Evolutionary conservation across 1,140 invertebrate species (phyloP), one percentile per base, ranked within the genome.

Genomic region (Uloborus diversus): DNA sequence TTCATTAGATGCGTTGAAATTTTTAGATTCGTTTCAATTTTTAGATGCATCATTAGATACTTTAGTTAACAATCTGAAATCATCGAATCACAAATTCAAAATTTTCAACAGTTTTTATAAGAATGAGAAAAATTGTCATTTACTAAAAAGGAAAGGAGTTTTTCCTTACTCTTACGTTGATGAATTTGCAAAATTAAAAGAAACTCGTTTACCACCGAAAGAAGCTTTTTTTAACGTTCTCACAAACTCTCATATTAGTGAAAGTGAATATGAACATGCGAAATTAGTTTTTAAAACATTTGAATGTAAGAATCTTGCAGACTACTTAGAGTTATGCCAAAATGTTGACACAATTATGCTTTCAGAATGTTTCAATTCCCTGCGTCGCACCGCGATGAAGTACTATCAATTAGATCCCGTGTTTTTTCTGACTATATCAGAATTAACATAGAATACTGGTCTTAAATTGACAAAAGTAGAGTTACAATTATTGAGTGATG

Each of bases 221-320:
- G n/a, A n/a, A n/a, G n/a, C n/a, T n/a, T n/a, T n/a, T n/a, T n/a
- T n/a, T n/a, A n/a, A n/a, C n/a, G n/a, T n/a, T n/a, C n/a, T n/a
- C n/a, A n/a, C 37, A 11, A 49, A n/a, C 49, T 32, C 0, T 13
- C 20, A 11, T 17, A 57, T 27, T 17, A 14, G 9, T 28, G 51
- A 56, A 5, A 32, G 25, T 23, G 68, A 71, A 9, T 70, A 59
- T 28, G n/a, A 23, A 4, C 68, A 71, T 30, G 68, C 53, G 0
- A 37, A 37, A 28, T 14, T 35, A 1, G 53, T 59, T 7, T 59
- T 27, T 33, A 13, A 42, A 33, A 30, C 30, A 4, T 71, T 71
- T 28, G 9, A 20, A 11, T 71, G 68, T 9, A 11, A 14, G 3
- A 71, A 11, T 0, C 25, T 69, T 14, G 30, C 2, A 17, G 47